phyloP scores from a whole-genome alignment of 37 sponge, comb jelly and placozoan genomes.

The Mnemiopsis leidyi region DNA sequence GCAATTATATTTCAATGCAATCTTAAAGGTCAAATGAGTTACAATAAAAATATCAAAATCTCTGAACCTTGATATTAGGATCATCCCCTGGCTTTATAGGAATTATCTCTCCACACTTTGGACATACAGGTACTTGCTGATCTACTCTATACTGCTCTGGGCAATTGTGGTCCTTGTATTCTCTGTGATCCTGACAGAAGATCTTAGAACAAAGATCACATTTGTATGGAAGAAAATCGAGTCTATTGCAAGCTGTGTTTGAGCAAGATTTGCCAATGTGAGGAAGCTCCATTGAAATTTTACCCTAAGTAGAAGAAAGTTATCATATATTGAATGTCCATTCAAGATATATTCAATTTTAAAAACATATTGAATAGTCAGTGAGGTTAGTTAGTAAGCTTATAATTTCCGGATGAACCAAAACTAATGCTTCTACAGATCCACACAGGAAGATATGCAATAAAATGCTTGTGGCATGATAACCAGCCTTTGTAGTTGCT shows the following conservation, averaged over 20 bases:
- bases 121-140: constrained; percentile 27
- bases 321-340: too few relatives aligned
- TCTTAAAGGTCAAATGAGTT: too few relatives aligned
- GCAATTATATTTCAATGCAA: too few relatives aligned
- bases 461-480: too few relatives aligned
- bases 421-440: too few relatives aligned
- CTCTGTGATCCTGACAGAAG: constrained; percentile 61
- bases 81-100: constrained; percentile 62
- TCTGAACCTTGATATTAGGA: constrained; percentile 51
- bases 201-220: constrained; percentile 47
- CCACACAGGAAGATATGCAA: too few relatives aligned
- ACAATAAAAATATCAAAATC: neutral
- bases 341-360: too few relatives aligned
- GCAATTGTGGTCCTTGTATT: constrained; percentile 27
- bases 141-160: constrained; percentile 37
- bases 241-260: neutral
- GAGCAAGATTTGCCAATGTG: constrained; percentile 39
- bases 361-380: too few relatives aligned
- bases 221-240: constrained; percentile 42
- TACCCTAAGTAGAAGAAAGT: too few relatives aligned
- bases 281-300: constrained; percentile 17
- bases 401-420: too few relatives aligned
- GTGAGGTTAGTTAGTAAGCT: too few relatives aligned
- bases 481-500: too few relatives aligned
- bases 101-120: constrained; percentile 64